Evolutionary conservation across 2,888 invertebrate species (phyloP).

Genomic region (Lobophora halterata): DNA sequence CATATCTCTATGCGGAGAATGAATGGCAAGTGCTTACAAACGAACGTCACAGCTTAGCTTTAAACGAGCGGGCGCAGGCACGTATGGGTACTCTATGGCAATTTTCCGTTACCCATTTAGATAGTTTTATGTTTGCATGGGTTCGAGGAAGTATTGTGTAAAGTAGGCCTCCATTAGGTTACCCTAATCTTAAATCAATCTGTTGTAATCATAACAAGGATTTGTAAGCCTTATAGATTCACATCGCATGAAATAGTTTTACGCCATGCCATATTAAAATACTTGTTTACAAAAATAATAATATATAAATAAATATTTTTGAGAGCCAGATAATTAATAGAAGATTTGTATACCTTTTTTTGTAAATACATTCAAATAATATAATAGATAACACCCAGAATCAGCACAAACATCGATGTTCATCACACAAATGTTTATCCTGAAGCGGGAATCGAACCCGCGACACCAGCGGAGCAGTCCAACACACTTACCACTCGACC

Average conservation of each 20-base stretch:
- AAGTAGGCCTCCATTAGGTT: background rate
- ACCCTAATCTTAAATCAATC: background rate
- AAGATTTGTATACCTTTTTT: too few species aligned
- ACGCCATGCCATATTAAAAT: too few species aligned
- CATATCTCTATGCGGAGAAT: slow-evolving; percentile 74
- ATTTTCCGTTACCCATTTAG: slow-evolving; percentile 26
- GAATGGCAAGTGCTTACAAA: slow-evolving; percentile 72
- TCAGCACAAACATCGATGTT: too few species aligned
- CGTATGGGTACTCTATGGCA: slow-evolving; percentile 47
- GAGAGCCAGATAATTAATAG: too few species aligned
- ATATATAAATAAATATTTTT: too few species aligned
- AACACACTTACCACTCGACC: too few species aligned
- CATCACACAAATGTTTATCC: too few species aligned
- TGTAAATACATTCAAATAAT: too few species aligned
- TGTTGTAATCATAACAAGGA: background rate
- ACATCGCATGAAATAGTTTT: slow-evolving; percentile 26
- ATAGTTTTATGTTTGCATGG: slow-evolving; percentile 13
- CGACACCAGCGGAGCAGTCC: too few species aligned
- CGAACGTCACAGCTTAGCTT: slow-evolving; percentile 59
- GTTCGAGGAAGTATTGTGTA: background rate
- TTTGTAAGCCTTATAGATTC: slow-evolving; percentile 6
- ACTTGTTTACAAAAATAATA: slow-evolving; percentile 48
- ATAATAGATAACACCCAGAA: too few species aligned
- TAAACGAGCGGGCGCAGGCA: slow-evolving; percentile 62
- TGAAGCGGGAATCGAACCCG: too few species aligned